Base-by-base conservation (phyloP, 2,888 invertebrate species). In the Phrixothrix hirtus region DNA sequence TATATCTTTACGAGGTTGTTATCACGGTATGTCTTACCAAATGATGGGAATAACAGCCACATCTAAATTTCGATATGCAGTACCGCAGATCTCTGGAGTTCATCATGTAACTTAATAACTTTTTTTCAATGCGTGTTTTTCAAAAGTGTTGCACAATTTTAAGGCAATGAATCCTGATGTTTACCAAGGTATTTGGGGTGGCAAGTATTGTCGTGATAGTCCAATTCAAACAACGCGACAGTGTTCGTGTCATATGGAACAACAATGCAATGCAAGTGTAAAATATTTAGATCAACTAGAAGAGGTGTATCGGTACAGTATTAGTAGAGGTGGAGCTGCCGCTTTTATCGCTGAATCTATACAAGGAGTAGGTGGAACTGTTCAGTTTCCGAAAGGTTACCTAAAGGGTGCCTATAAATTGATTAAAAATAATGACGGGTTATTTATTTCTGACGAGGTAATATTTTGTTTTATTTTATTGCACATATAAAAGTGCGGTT, bases 341-440 rank as follows among this genome's bases (percentile, higher is more conserved):
- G 97, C 86, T 2, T 86, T 97, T 73, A 89, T 97, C 71, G 93
- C 92, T 0, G 98, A 99, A 75, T 89, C 94, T 0, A 97, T 99
- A 61, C 97, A 96, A 78, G 98, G 98, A 10, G 91, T 95, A 4
- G 96, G 96, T 9, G 98, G 98, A 0, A 81, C 87, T 0, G 89
- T 97, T 0, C 98, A 98, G 73, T 97, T 85, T 70, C 94, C 98
- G 0, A 91, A 87, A 70, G 87, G 87, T 1, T 98, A 89, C 72
- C 71, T 98, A 9, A 88, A 86, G 69, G 85, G 84, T 65, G 93
- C 92, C 0, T 87, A 87, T 58, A 85, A 90, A 14, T 72, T 89
- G 32, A 83, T 97, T 0, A 85, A 87, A 58, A 79, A 84, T 34
- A 83, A 87, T 64, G 96, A 95, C 1, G 98, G 97, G 2, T 62